Percentiles rank a stretch among this genome's conserved stretches.
Evolutionary conservation across 2,888 invertebrate species (phyloP).

Genomic region (Rhodophaea formosa): DNA sequence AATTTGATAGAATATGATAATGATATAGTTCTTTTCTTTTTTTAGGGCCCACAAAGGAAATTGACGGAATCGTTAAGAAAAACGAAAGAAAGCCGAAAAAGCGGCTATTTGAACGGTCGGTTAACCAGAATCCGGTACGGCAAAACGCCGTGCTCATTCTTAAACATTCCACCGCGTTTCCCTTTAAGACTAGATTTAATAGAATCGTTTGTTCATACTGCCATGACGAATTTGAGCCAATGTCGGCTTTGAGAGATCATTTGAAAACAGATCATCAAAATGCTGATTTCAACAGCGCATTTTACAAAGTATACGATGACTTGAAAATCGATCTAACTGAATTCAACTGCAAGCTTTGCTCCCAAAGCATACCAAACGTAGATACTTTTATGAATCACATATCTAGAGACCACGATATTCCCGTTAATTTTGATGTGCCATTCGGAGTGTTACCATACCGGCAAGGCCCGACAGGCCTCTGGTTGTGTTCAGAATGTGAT

Average conservation of each 20-base stretch:
- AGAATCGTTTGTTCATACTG: conserved; percentile 72
- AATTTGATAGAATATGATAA: conserved; percentile 55
- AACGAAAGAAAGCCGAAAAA: conserved; percentile 71
- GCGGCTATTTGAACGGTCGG: conserved; percentile 74
- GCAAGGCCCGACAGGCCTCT: conserved; percentile 57
- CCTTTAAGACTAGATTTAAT: conserved; percentile 74
- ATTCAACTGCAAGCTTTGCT: conserved; percentile 63
- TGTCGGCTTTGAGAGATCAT: conserved; percentile 64
- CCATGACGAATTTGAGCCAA: conserved; percentile 69
- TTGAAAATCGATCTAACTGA: conserved; percentile 70
- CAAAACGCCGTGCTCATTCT: conserved; percentile 71
- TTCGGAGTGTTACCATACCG: conserved; percentile 71
- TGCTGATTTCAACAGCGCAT: conserved; percentile 69
- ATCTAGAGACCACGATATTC: conserved; percentile 55
- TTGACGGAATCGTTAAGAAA: conserved; percentile 60
- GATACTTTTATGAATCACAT: conserved; percentile 67
- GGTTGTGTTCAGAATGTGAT: conserved; percentile 71
- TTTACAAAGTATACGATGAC: conserved; percentile 70
- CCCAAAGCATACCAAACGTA: conserved; percentile 50
- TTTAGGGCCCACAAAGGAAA: conserved; percentile 71
- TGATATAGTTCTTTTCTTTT: conserved; percentile 71
- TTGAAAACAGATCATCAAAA: conserved; percentile 57
- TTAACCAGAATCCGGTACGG: conserved; percentile 72
- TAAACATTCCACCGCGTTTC: conserved; percentile 68
- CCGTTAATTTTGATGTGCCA: conserved; percentile 65